Conservation (phyloP, 1,140 invertebrate species). For the Aphidius ervi region DNA sequence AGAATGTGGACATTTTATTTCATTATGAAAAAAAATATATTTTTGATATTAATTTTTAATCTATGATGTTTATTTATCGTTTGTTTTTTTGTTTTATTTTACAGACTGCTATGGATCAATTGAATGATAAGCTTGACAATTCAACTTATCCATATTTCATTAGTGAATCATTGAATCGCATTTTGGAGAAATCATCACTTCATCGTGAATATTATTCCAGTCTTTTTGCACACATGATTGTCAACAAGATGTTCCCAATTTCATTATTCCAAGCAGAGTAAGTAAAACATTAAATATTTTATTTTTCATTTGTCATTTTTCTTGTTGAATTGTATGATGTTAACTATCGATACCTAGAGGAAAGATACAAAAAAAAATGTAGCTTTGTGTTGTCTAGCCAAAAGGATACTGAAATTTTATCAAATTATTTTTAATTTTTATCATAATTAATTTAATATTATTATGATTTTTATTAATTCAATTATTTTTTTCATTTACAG, state of each 20-base stretch:
- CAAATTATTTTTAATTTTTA: not conserved
- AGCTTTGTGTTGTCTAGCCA: constrained; percentile 35
- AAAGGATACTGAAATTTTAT: constrained; percentile 37
- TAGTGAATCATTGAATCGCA: constrained; percentile 29
- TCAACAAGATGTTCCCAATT: constrained; percentile 27
- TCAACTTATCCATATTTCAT: constrained; percentile 28
- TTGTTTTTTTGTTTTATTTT: constrained; percentile 9
- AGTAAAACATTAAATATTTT: constrained; percentile 21
- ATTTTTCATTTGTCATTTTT: not conserved
- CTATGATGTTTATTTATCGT: not conserved
- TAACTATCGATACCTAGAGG: constrained; percentile 24
- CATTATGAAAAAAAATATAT: not conserved
- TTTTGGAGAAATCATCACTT: constrained; percentile 30
- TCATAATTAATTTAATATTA: not conserved
- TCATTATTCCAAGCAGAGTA: constrained; percentile 34
- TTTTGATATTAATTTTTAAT: not conserved
- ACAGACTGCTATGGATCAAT: constrained; percentile 22
- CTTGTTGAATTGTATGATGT: constrained; percentile 20
- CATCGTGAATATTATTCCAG: constrained; percentile 24
- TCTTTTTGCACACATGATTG: constrained; percentile 29
- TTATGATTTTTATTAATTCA: constrained; percentile 4
- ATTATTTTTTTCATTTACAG: constrained; percentile 35
- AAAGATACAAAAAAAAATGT: constrained; percentile 27
- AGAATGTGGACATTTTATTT: constrained; percentile 29
- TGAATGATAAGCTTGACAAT: constrained; percentile 26